A percentile compares a stretch with the other conserved stretches of the same genome.
Evolutionary conservation across 1,140 invertebrate genomes (phyloP).

Genomic region (Drosophila pallidifrons): DNA sequence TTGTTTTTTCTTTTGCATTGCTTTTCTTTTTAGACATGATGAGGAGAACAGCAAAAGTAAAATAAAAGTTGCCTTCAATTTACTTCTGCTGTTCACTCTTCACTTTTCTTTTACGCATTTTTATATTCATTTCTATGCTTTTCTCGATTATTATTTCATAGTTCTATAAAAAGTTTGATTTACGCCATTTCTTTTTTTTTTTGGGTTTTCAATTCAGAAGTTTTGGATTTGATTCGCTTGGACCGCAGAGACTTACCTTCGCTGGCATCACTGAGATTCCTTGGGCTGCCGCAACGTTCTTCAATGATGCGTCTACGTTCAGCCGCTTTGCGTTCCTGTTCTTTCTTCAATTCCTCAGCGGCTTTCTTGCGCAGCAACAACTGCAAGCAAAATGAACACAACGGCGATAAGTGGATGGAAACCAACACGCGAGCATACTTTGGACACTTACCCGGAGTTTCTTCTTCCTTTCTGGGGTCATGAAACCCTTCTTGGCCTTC

Average conservation of each 20-base stretch:
- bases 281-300: conserved; percentile 96
- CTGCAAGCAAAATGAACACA: conserved; percentile 84
- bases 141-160: conserved; percentile 5
- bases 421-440: too few relatives aligned
- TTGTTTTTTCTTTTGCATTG: neutral
- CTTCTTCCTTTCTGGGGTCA: conserved; percentile 99
- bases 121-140: conserved; percentile 9
- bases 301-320: conserved; percentile 99
- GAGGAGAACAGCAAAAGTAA: conserved; percentile 24
- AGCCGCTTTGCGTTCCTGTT: conserved; percentile 99
- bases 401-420: neutral
- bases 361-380: conserved; percentile 99
- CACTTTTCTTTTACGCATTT: conserved; percentile 2
- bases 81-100: conserved; percentile 26
- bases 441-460: conserved; percentile 94
- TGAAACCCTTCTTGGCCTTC: conserved; percentile 99
- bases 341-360: conserved; percentile 99
- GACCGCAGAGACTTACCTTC: conserved; percentile 90
- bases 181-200: conserved; percentile 3
- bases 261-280: conserved; percentile 95
- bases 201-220: neutral
- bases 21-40: conserved; percentile 3
- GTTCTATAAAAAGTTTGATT: conserved; percentile 3
- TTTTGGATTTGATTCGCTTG: conserved; percentile 11
- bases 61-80: conserved; percentile 1